phyloP scores from a whole-genome alignment of 2,113 vertebrate genomes.

The Leucosticte australis region DNA sequence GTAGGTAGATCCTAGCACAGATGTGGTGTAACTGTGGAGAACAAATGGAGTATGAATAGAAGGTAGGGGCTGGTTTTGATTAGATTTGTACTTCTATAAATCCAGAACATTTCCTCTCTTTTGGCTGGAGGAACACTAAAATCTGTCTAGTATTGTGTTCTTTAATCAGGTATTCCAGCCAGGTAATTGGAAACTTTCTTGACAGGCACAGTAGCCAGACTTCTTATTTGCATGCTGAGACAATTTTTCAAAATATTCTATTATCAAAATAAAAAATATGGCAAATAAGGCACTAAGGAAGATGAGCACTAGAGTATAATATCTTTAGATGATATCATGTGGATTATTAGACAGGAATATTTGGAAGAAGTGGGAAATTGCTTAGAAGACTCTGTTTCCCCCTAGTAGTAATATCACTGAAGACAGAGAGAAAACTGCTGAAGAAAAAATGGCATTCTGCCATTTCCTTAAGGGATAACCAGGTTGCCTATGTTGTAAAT shows the following conservation, averaged over 20 bases:
- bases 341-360: not conserved
- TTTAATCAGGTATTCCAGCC: not conserved
- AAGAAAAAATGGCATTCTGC: not conserved
- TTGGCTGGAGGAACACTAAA: not conserved
- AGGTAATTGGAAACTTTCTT: not conserved
- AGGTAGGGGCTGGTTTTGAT: not conserved
- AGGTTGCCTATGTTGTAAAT: not conserved
- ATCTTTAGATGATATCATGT: not conserved
- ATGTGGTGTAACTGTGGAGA: not conserved
- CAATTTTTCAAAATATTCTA: not conserved
- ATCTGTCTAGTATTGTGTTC: not conserved
- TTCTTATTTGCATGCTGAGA: not conserved
- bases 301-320: not conserved
- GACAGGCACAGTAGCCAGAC: not conserved
- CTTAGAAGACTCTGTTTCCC: not conserved
- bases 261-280: not conserved
- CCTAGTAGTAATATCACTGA: not conserved
- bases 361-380: not conserved
- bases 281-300: not conserved
- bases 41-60: not conserved
- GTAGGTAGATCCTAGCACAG: not conserved
- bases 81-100: not conserved
- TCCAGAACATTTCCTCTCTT: not conserved
- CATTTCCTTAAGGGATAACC: not conserved
- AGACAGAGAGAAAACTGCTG: not conserved